Evolutionary conservation across 2,113 vertebrate genomes (phyloP), one percentile per base, ranked within the genome.

Genomic region (Lepisosteus oculatus): DNA sequence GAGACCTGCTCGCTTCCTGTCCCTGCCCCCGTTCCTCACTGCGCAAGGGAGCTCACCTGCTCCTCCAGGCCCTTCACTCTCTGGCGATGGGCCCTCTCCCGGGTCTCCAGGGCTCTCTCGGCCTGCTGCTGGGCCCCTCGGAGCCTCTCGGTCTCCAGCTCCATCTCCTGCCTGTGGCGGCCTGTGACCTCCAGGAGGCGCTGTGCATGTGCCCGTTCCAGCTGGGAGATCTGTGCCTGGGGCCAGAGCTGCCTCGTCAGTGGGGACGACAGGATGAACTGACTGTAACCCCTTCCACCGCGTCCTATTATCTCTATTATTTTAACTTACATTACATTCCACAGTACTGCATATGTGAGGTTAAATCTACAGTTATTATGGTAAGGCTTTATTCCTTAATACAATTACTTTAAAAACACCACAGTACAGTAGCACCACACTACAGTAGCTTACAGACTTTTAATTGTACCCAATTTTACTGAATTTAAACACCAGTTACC

Each of bases 151-250:
- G 83, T 84, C 76, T 92, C 89, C 15, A 73, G 1, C 4, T 90
- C 85, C 74, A 88, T 45, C 79, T 91, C 92, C 75, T 77, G 82
- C 61, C 86, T 88, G 83, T 90, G 89, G 56, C 55, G 83, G 12
- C 85, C 62, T 1, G 84, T 87, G 55, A 84, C 86, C 82, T 93
- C 91, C 77, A 79, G 81, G 70, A 92, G 88, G 74, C 43, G 83
- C 85, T 90, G 91, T 41, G 87, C 42, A 3, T 91, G 87, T 69
- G 80, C 64, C 56, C 76, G 89, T 73, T 91, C 90, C 82, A 84
- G 56, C 73, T 91, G 84, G 3, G 76, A 85, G 14, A 80, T 72
- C 17, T 86, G 88, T 12, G 81, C 83, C 93, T 95, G 75, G 11
- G 51, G 8, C 71, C 11, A 74, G 17, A 77, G 56, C 29, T 29